A percentile compares a stretch with the other conserved stretches of the same genome.
Evolutionary conservation across 1,140 invertebrate genomes (phyloP).

Genomic region (Drosophila ficusphila): DNA sequence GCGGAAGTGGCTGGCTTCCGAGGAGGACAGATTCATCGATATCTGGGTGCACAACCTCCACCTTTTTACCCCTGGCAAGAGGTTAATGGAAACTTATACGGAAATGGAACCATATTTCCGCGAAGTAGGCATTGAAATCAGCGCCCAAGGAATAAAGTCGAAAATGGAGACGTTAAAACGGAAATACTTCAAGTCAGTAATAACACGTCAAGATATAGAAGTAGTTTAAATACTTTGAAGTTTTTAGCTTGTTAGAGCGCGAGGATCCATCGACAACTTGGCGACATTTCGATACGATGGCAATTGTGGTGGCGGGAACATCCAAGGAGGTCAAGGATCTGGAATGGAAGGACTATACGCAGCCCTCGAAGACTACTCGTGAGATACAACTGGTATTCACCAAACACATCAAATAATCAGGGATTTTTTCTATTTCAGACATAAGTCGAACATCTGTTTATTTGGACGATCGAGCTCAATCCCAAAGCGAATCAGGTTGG

Average conservation of each 20-base stretch:
- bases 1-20: constrained; percentile 15
- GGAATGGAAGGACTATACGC: constrained; percentile 12
- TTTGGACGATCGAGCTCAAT: background rate
- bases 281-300: constrained; percentile 19
- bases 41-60: constrained; percentile 20
- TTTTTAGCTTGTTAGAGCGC: constrained; percentile 12
- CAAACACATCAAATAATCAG: background rate
- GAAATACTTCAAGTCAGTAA: constrained; percentile 29
- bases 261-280: background rate
- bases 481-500: background rate
- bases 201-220: background rate
- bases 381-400: background rate
- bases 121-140: constrained; percentile 18
- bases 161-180: constrained; percentile 36
- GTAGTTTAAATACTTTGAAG: too few relatives aligned
- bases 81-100: constrained; percentile 5
- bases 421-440: background rate
- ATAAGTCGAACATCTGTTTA: constrained; percentile 4
- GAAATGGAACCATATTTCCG: constrained; percentile 1
- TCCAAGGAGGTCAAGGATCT: background rate
- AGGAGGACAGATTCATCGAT: constrained; percentile 28
- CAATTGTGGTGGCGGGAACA: background rate
- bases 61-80: constrained; percentile 12
- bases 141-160: constrained; percentile 11
- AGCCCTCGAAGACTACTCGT: constrained; percentile 3